Conservation (phyloP, 2,113 vertebrate species). For the Gorsachius goisagi region DNA sequence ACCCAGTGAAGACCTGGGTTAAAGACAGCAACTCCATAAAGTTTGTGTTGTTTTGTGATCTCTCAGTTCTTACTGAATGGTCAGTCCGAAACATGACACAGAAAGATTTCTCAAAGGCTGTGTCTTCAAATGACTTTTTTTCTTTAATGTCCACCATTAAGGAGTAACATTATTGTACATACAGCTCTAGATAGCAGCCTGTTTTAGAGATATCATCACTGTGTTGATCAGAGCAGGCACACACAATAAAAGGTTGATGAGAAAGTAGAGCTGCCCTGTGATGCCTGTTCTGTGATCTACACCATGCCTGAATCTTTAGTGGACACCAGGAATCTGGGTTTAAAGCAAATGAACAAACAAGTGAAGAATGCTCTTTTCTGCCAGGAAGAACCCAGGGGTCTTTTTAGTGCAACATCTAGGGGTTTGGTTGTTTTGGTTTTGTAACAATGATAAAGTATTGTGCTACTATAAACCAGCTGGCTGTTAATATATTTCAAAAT, state of each 20-base stretch:
- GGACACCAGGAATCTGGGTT: background rate
- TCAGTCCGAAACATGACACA: background rate
- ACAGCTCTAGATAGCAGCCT: background rate
- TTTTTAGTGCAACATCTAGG: background rate
- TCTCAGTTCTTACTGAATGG: background rate
- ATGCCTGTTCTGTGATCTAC: background rate
- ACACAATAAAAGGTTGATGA: background rate
- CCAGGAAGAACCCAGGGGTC: accelerated
- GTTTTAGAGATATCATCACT: background rate
- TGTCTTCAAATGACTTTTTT: background rate
- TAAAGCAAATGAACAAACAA: background rate
- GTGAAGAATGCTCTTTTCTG: background rate
- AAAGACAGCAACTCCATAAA: background rate
- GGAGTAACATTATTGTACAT: background rate
- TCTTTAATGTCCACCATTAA: background rate
- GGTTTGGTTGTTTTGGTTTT: accelerated
- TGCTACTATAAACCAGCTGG: background rate
- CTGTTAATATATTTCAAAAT: background rate
- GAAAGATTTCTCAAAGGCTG: background rate
- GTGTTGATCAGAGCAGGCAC: background rate
- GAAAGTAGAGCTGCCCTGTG: background rate
- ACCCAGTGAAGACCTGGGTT: background rate
- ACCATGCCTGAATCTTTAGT: background rate
- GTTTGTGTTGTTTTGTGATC: background rate
- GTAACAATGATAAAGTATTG: background rate